Percentiles rank a stretch among this genome's conserved stretches.
phyloP scores from a whole-genome alignment of 2,797 vertebrate genomes.

The Thripadectes ignobilis region DNA sequence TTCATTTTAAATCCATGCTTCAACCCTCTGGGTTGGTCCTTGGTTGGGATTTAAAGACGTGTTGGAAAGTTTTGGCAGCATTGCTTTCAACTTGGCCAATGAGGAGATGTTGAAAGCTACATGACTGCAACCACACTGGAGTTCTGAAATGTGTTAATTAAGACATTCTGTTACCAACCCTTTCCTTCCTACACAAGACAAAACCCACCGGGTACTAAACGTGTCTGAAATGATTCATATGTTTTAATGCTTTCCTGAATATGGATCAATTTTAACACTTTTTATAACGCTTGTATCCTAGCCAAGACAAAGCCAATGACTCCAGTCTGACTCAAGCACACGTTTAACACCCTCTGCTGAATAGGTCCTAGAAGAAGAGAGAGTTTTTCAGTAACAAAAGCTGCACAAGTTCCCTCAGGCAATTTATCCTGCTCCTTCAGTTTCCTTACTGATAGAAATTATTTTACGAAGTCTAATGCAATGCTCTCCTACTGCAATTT shows the following conservation, averaged over 20 bases:
- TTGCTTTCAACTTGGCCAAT: conserved; percentile 19
- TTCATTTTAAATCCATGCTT: not conserved
- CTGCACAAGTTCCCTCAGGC: not conserved
- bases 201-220: conserved; percentile 17
- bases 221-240: conserved; percentile 4
- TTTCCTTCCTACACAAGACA: conserved; percentile 47
- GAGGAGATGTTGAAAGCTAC: conserved; percentile 19
- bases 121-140: not conserved
- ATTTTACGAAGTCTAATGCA: not conserved
- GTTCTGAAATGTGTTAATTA: conserved; percentile 52
- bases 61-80: conserved; percentile 15
- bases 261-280: conserved; percentile 37
- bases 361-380: not conserved
- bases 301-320: conserved; percentile 18
- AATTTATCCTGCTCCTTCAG: not conserved
- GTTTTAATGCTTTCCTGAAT: conserved; percentile 45
- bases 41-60: not conserved
- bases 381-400: conserved; percentile 12
- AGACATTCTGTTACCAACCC: conserved; percentile 49
- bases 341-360: not conserved
- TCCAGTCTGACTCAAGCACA: not conserved
- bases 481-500: not conserved
- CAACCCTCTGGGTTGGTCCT: not conserved
- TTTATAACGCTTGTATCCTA: not conserved
- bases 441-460: not conserved